Conservation (phyloP, 2,888 invertebrate species). For the Agriopis leucophaearia region DNA sequence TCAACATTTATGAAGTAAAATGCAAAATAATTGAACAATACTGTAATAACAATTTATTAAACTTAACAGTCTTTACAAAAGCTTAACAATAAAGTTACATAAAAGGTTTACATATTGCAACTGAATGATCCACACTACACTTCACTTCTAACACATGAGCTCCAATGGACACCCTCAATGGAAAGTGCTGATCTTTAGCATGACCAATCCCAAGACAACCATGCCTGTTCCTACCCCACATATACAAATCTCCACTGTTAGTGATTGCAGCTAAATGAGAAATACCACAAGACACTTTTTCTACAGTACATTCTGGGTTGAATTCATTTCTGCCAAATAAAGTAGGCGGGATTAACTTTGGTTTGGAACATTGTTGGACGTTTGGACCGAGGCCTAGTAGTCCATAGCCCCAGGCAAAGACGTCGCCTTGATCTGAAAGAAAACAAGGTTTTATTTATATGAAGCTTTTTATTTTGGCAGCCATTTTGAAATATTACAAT, state of each 20-base stretch:
- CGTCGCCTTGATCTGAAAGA: constrained; percentile 91
- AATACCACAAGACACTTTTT: constrained; percentile 90
- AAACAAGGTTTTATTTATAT: not conserved
- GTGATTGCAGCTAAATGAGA: constrained; percentile 93
- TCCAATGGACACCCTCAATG: constrained; percentile 93
- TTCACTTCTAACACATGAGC: constrained; percentile 90
- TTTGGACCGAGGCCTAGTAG: constrained; percentile 95
- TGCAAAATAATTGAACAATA: not conserved
- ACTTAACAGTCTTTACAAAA: constrained; percentile 53
- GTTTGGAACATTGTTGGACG: constrained; percentile 88
- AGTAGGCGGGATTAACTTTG: constrained; percentile 91
- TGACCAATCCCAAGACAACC: constrained; percentile 95
- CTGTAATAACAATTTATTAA: constrained; percentile 45
- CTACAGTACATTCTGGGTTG: constrained; percentile 89
- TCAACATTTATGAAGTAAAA: too few species aligned
- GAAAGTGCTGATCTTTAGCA: constrained; percentile 94
- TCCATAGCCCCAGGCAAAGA: constrained; percentile 98
- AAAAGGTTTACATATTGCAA: constrained; percentile 92
- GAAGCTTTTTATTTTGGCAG: too few species aligned
- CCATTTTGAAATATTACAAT: too few species aligned
- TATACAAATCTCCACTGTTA: constrained; percentile 93
- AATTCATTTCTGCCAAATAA: constrained; percentile 96
- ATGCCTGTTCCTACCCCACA: constrained; percentile 96
- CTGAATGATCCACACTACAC: constrained; percentile 95
- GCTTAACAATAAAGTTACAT: constrained; percentile 39